Evolutionary conservation across 2,113 vertebrate species (phyloP).

Genomic region (Dascyllus trimaculatus): DNA sequence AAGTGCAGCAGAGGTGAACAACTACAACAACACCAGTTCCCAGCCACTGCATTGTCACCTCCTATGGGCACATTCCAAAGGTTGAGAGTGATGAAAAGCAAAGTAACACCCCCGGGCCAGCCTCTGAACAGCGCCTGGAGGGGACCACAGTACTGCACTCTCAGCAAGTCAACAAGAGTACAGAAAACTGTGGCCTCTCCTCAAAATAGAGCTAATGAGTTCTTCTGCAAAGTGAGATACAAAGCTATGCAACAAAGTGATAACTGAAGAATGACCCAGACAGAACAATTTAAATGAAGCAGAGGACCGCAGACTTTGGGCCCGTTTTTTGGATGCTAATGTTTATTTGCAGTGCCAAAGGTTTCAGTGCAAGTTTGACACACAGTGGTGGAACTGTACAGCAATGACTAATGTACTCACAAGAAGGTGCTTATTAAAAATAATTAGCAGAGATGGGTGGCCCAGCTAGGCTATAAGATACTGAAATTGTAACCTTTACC

Average conservation of each 20-base stretch:
- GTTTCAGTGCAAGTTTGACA: not conserved
- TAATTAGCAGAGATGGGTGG: not conserved
- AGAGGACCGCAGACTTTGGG: not conserved
- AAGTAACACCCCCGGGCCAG: slow-evolving; percentile 73
- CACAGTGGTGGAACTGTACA: not conserved
- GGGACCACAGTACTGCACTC: slow-evolving; percentile 61
- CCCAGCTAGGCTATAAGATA: not conserved
- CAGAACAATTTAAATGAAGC: not conserved
- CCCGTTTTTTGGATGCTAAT: not conserved
- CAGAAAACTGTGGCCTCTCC: slow-evolving; percentile 38
- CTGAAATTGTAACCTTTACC: not conserved
- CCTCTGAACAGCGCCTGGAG: slow-evolving; percentile 73
- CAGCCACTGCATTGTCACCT: slow-evolving; percentile 55
- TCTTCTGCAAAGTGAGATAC: slow-evolving; percentile 22
- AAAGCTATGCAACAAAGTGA: not conserved
- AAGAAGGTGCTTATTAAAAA: slow-evolving; percentile 7
- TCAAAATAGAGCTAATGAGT: slow-evolving; percentile 42
- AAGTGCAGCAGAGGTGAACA: slow-evolving; percentile 47
- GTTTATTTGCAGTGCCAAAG: not conserved
- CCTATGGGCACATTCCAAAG: slow-evolving; percentile 71
- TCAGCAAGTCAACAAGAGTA: slow-evolving; percentile 74
- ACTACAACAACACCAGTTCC: slow-evolving; percentile 42
- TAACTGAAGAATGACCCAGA: not conserved
- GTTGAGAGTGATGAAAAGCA: slow-evolving; percentile 78
- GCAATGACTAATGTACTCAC: not conserved